Evolutionary conservation across 2,797 vertebrate genomes (phyloP), one percentile per base, ranked within the genome.

Genomic region (Eupleurogrammus muticus): DNA sequence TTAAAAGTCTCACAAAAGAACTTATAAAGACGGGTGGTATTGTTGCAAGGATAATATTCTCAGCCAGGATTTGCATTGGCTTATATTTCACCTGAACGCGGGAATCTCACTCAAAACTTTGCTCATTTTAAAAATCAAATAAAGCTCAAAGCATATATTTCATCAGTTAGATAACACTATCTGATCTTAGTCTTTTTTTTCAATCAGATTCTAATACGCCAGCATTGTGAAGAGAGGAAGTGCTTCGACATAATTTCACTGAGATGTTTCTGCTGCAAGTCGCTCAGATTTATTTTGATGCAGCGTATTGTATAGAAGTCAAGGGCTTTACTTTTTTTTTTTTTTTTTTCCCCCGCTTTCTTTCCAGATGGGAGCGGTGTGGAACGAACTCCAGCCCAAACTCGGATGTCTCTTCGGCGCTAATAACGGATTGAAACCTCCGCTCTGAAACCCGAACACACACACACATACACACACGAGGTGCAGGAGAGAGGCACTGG

Each of bases 331-430:
- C 56, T 13, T 42, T 62, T 50, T 36, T 36, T 23, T 14, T 40
- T 68, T 38, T n/a, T n/a, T n/a, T n/a, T n/a, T n/a, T n/a, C n/a
- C n/a, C n/a, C n/a, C n/a, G n/a, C n/a, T n/a, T n/a, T 53, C 32
- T 53, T 70, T 79, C 12, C 87, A 99, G 98, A 99, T 99, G 97
- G 97, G 96, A 67, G 94, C 95, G 48, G 97, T 99, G 66, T 99
- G 97, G 98, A 96, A 95, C 1, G 97, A 97, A 72, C 89, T 99
- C 91, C 97, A 96, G 75, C 96, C 96, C n/a, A 99, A 98, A 87
- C 82, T 99, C 9, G 96, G 93, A 71, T 96, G 95, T 91, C 95
- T 98, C 72, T 98, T 98, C 1, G 87, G 93, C 0, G 86, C 92
- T 62, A 92, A 93, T 20, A 95, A 94, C 16, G 93, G 89, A 49